Evolutionary conservation across 2,113 vertebrate genomes (phyloP), one percentile per base, ranked within the genome.

Genomic region (Aplodontia rufa): DNA sequence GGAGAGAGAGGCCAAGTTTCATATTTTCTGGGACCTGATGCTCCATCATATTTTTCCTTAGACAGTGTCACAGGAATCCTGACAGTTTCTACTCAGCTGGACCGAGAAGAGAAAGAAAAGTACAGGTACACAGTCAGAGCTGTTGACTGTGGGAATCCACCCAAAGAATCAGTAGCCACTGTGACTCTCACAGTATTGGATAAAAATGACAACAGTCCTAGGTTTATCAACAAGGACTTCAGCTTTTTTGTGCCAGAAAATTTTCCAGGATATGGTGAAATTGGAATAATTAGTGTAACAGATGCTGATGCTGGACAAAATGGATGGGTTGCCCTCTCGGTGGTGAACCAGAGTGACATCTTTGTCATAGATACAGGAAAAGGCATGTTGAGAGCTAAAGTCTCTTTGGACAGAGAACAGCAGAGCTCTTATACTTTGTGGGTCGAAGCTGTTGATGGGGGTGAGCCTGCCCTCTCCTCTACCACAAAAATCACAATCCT

Each of bases 191-290:
- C 99, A 0, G 99, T 99, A 8, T 96, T 99, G 97, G 99, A 99
- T 98, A 99, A 99, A 98, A 99, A 99, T 80, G 99, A 99, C 98
- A 99, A 99, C 98, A 99, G 99, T 82, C 99, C 99, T 9, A 98
- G 99, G 80, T 99, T 99, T 97, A 99, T 99, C 98, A 99, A 99
- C 97, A 99, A 99, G 96, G 99, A 99, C 97, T 99, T 99, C 96
- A 99, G 99, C 35, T 99, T 99, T 98, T 99, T 99, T 4, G 99
- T 99, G 42, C 99, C 99, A 3, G 99, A 99, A 98, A 99, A 99
- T 97, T 99, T 99, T 72, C 99, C 99, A 3, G 99, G 99, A 9
- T 99, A 99, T 62, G 99, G 99, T 22, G 99, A 99, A 98, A 99
- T 99, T 19, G 99, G 99, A 55, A 98, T 99, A 68, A 99, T 99